phyloP scores from a whole-genome alignment of 2,888 invertebrate species.

The Cephalotes varians region DNA sequence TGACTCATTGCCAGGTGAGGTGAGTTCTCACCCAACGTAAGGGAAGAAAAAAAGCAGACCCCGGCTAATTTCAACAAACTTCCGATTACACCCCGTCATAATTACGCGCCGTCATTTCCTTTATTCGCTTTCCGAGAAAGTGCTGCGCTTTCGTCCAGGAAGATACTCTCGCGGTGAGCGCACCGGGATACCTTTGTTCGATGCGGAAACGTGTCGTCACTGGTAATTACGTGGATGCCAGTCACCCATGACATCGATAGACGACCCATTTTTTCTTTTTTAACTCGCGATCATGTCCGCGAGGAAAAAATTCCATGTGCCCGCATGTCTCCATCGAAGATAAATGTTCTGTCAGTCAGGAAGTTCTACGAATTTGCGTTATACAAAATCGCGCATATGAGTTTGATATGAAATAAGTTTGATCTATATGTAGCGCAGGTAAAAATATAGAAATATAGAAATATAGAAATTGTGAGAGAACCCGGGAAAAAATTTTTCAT shows the following conservation, averaged over 20 bases:
- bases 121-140: slow-evolving; percentile 74
- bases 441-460: no score
- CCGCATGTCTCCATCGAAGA: background rate
- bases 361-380: background rate
- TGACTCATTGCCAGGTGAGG: slow-evolving; percentile 50
- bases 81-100: slow-evolving; percentile 45
- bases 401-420: background rate
- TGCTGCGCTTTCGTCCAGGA: slow-evolving; percentile 46
- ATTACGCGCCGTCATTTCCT: slow-evolving; percentile 71
- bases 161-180: slow-evolving; percentile 47
- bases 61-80: slow-evolving; percentile 55
- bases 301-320: slow-evolving; percentile 62
- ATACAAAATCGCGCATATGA: background rate
- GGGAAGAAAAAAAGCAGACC: slow-evolving; percentile 22
- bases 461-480: background rate
- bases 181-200: slow-evolving; percentile 58
- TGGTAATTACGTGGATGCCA: slow-evolving; percentile 72
- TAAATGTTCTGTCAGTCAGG: slow-evolving; percentile 12
- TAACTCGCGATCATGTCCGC: slow-evolving; percentile 46
- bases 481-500: no score
- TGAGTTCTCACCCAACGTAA: background rate
- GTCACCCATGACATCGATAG: slow-evolving; percentile 71
- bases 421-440: background rate
- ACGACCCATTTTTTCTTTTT: slow-evolving; percentile 69
- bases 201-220: slow-evolving; percentile 73